Base-by-base conservation (phyloP, 1,140 invertebrate genomes). In the Mya arenaria region DNA sequence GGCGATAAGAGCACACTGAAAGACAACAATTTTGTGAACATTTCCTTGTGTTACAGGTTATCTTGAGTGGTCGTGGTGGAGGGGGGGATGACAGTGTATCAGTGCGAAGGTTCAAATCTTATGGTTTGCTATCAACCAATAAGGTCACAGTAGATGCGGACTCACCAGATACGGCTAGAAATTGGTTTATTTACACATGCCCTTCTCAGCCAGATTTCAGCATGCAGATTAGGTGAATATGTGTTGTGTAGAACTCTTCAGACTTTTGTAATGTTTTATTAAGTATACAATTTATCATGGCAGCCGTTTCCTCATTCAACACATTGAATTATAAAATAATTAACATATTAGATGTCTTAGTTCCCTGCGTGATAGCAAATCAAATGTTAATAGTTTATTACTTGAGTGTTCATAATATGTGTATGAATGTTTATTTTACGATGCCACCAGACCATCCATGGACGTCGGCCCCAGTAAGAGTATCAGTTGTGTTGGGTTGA, bases 51-150 rank as follows among this genome's bases (percentile, higher is more conserved):
- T 36, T n/a, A n/a, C 41, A 73, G 68, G 44, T 55, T 37, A 44
- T 82, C 8, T 72, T 88, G 17, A 85, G 55, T 74, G 85, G 86
- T 36, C 69, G 78, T 25, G 41, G 52, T 37, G 72, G 83, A 32
- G 87, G 83, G 17, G 74, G 66, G 68, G 55, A 83, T 10, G 66
- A 82, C 72, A 34, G 75, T 44, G 86, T 71, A n/a, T 89, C 88
- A n/a, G 87, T 89, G 0, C 71, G 88, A 63, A n/a, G 88, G 44
- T 89, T 89, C 55, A 71, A 68, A 15, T 79, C 80, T 15, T 89
- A 78, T 83, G 84, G 85, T 39, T 41, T 89, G n/a, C 60, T 89
- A 17, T 56, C 80, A 19, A 84, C 84, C n/a, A 32, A 44, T 13
- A 30, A 37, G 13, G 37, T 69, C 63, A 8, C 28, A 32, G 28